These are phyloP conservation scores for Andrena minutula DNA, from an alignment of 2,888 invertebrate species.

Conservation along the genomic window DNA sequence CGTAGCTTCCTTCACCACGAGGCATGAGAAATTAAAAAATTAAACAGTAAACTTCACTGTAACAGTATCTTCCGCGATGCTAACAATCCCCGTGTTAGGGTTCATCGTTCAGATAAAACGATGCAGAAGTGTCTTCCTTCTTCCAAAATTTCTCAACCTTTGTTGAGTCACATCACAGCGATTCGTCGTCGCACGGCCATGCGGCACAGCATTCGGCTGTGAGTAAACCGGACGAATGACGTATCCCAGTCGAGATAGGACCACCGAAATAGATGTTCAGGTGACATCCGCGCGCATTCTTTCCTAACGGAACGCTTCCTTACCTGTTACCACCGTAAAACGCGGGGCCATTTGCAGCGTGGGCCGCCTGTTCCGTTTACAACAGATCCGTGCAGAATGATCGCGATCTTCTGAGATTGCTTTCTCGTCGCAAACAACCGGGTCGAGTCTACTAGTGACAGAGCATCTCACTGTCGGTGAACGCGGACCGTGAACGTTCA, in stretches of 20 bases:
- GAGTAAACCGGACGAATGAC: background rate
- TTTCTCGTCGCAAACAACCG: background rate
- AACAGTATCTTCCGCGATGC: too few species aligned
- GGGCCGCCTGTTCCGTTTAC: background rate
- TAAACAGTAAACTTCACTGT: too few species aligned
- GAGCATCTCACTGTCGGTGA: background rate
- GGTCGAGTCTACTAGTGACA: background rate
- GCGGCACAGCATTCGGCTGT: background rate
- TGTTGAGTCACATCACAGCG: background rate
- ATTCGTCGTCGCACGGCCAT: background rate
- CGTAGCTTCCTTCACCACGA: background rate
- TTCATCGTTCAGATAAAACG: background rate
- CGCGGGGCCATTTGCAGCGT: background rate
- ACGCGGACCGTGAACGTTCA: background rate
- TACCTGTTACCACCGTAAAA: slow-evolving; percentile 9
- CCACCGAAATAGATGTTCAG: background rate
- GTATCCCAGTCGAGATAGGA: background rate
- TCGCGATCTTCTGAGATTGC: too few species aligned
- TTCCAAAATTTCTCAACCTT: background rate
- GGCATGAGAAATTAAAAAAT: too few species aligned
- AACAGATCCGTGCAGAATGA: background rate
- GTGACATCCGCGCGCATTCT: background rate
- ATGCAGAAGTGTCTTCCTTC: background rate
- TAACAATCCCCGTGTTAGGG: too few species aligned
- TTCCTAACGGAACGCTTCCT: background rate